Evolutionary conservation across 1,140 invertebrate species (phyloP).

Genomic region (Trypoxylus dichotomus): DNA sequence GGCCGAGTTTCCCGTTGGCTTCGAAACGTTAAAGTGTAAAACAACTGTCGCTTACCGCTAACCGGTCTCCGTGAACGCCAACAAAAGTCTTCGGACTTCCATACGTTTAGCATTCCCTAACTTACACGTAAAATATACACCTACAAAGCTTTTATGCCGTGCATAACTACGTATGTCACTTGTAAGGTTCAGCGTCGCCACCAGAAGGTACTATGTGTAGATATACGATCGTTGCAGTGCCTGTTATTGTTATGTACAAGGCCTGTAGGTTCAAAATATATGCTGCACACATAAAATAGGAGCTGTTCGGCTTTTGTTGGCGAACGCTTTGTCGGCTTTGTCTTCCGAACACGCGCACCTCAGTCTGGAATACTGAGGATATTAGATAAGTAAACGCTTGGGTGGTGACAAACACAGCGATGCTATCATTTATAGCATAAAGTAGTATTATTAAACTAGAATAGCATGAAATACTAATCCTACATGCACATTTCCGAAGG

Average conservation of each 20-base stretch:
- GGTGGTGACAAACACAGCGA: background rate
- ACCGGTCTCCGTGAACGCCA: too few species aligned
- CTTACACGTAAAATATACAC: background rate
- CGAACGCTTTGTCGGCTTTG: background rate
- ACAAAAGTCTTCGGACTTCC: background rate
- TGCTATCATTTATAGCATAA: background rate
- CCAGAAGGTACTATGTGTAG: background rate
- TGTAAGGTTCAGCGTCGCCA: background rate
- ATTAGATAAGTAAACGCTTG: background rate
- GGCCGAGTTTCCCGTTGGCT: too few species aligned
- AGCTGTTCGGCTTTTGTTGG: background rate
- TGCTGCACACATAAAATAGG: background rate
- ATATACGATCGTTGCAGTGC: background rate
- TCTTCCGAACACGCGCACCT: background rate
- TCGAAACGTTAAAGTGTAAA: too few species aligned
- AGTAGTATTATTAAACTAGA: background rate
- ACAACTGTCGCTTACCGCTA: too few species aligned
- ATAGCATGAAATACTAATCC: background rate
- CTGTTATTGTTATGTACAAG: background rate
- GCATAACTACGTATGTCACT: background rate
- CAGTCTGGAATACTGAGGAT: background rate
- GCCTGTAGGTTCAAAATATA: background rate
- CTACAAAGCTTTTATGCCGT: background rate
- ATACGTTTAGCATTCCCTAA: too few species aligned
- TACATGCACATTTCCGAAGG: too few species aligned